Base-by-base conservation (phyloP, 2,888 invertebrate species). In the Drosophila koepferae region DNA sequence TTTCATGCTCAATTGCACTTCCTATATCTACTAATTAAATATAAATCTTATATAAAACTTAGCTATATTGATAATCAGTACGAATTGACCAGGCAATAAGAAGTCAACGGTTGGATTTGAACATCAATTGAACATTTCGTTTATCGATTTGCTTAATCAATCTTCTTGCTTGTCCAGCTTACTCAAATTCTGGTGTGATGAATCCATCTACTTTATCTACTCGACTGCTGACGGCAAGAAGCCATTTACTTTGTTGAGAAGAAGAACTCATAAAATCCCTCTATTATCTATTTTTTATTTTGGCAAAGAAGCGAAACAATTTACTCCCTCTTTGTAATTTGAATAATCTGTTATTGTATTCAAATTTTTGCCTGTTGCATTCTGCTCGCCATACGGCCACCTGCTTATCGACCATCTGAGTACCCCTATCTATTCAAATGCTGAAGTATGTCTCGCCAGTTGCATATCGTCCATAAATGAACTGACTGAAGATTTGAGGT, bases 381-480 rank as follows among this genome's bases (percentile, higher is more conserved):
- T 31, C 18, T 49, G n/a, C n/a, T 49, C 31, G 31, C 41, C 51
- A 54, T 18, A 51, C 10, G 28, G 28, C 5, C 38, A 51, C 34
- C n/a, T 31, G 7, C 41, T 2, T 3, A 31, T 7, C 28, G n/a
- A 34, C 53, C 14, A 46, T 38, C 44, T 51, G 23, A 10, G 14
- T 18, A n/a, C 28, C 28, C 18, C 31, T 10, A 34, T 16, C 34
- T 77, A 77, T 8, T 77, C 72, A n/a, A 75, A 77, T n/a, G 63
- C 63, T 16, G 56, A 23, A 14, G 70, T 67, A 12, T 67, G 62
- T 48, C 53, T 23, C 10, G 53, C 18, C 36, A 80, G 46, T 46
- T 80, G 80, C 77, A 80, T 77, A 18, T 80, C 77, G 49, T 77
- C 77, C 55, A 71, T 71, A 56, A 71, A 75, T 18, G 56, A 8